Evolutionary conservation across 2,888 invertebrate genomes (phyloP), one percentile per base, ranked within the genome.

Genomic region (Cyclophora albipunctata): DNA sequence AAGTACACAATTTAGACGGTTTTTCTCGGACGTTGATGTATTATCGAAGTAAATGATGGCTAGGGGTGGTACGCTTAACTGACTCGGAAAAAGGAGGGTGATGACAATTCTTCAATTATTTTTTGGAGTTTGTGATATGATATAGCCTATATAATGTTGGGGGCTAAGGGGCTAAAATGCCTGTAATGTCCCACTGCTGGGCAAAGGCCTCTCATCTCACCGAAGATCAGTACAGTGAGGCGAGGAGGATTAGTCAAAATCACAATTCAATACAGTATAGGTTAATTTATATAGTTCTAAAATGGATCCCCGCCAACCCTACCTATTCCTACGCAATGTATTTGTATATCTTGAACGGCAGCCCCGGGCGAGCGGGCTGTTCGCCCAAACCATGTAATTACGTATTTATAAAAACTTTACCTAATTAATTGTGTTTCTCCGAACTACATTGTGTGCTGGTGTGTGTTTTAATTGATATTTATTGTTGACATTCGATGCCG

Each of bases 11-110:
- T 84, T 83, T 81, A 80, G 82, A 74, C 64, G 66, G 75, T 71
- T 79, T 81, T 78, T 80, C 77, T 80, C 55, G 58, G 84, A 86
- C 84, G 64, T 82, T 87, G 86, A 87, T 83, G 75, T 73, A 86
- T 84, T 69, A 71, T 44, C 64, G 64, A 67, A 60, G 74, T 78
- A 69, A 69, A 78, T 78, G 72, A 75, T 62, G 74, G 62, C 71
- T 56, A 58, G 55, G 52, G 61, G 50, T 55, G 53, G 20, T 20
- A 20, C 20, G 20, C 20, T 20, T 20, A 20, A 20, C 20, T 20
- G 20, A 20, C 20, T 20, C 20, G 20, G 20, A 20, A 20, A 20
- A 20, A 20, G 2, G 20, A 20, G 20, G 20, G 20, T 20, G 20
- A 20, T 20, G 20, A 20, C 20, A 20, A 20, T 20, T 20, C 20